Evolutionary conservation across 2,888 invertebrate genomes (phyloP).

Genomic region (Chorisops tibialis): DNA sequence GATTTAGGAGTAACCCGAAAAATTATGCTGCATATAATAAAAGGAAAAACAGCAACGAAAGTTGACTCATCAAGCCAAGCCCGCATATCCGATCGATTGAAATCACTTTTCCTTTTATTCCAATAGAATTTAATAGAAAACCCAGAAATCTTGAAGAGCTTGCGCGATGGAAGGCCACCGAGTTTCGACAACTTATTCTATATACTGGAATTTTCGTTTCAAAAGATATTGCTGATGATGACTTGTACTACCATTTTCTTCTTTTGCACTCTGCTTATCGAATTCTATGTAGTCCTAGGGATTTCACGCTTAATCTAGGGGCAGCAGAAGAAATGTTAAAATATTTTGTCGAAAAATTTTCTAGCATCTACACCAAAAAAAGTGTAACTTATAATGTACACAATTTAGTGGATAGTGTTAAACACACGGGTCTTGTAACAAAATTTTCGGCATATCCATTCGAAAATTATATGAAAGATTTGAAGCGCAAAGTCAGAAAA

Average conservation of each 20-base stretch:
- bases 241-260: slow-evolving; percentile 30
- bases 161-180: slow-evolving; percentile 28
- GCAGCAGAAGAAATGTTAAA: slow-evolving; percentile 16
- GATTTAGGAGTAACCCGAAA: neutral
- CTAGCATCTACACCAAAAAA: slow-evolving; percentile 29
- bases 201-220: slow-evolving; percentile 29
- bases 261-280: slow-evolving; percentile 26
- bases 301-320: slow-evolving; percentile 17
- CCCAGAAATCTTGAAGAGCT: slow-evolving; percentile 29
- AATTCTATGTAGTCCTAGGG: slow-evolving; percentile 24
- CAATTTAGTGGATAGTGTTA: slow-evolving; percentile 23
- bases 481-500: slow-evolving; percentile 21
- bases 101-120: slow-evolving; percentile 11
- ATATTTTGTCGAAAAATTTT: slow-evolving; percentile 29
- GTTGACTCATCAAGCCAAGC: slow-evolving; percentile 5
- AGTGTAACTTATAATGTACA: slow-evolving; percentile 31
- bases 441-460: slow-evolving; percentile 28
- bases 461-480: slow-evolving; percentile 30
- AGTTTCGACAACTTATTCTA: slow-evolving; percentile 30
- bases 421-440: slow-evolving; percentile 19
- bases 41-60: neutral
- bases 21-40: neutral
- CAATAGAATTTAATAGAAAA: slow-evolving; percentile 28
- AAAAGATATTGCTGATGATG: slow-evolving; percentile 25
- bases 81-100: slow-evolving; percentile 14